Evolutionary conservation across 2,888 invertebrate genomes (phyloP).

Genomic region (Carabus problematicus): DNA sequence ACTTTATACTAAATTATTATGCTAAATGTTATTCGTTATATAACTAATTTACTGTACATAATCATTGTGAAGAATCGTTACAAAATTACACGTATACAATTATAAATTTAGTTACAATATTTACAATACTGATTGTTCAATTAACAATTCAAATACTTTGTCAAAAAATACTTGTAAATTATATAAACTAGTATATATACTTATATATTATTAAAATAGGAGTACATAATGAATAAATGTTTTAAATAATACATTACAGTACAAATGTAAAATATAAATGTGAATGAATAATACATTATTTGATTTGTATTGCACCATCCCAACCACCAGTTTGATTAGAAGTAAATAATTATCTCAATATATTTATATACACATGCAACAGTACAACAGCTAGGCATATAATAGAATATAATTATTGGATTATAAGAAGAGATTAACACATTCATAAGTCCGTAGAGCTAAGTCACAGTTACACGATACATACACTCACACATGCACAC

Average conservation of each 20-base stretch:
- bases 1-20: not conserved
- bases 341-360: conserved; percentile 5
- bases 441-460: no score
- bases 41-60: conserved; percentile 19
- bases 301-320: conserved; percentile 59
- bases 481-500: not conserved
- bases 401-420: no score
- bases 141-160: no score
- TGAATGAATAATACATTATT: conserved; percentile 1
- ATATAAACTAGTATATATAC: not conserved
- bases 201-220: not conserved
- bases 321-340: conserved; percentile 55
- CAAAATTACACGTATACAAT: conserved; percentile 36
- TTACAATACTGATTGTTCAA: no score
- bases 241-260: conserved; percentile 1
- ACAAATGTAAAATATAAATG: conserved; percentile 1
- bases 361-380: conserved; percentile 28
- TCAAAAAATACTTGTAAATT: not conserved
- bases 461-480: no score
- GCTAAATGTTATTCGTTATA: conserved; percentile 8
- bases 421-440: not conserved
- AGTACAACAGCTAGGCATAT: not conserved
- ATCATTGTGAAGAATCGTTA: conserved; percentile 11
- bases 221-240: not conserved
- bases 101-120: conserved; percentile 27